Base-by-base conservation (phyloP, 2,113 vertebrate species). In the Brachionichthys hirsutus region DNA sequence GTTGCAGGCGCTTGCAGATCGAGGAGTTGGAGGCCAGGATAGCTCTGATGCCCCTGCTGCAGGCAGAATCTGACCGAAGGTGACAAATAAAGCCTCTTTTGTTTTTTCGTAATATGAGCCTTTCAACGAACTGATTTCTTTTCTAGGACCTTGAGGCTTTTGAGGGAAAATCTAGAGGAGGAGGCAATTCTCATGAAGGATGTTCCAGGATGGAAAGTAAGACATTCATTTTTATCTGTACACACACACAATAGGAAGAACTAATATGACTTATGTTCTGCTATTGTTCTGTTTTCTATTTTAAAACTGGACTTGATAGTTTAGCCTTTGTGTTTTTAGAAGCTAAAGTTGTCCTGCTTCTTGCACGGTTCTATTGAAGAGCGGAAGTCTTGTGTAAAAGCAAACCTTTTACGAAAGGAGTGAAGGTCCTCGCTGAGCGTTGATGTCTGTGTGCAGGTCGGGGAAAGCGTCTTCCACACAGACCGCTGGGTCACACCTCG, bases 151-250 rank as follows among this genome's bases (percentile, higher is more conserved):
- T 72, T 98, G 7, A 89, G 90, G 20, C 62, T 94, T 60, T 57
- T 98, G 60, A 84, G 92, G 22, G 86, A 97, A 82, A 98, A 98
- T 77, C 80, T 98, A 57, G 95, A 98, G 7, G 94, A 97, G 52
- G 96, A 98, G 48, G 93, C 94, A 1, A 34, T 92, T 18, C 67
- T 98, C 85, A 98, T 98, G 96, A 94, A 91, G 82, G 94, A 95
- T 0, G 92, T 98, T 50, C 95, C 95, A 8, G 91, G 88, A 12
- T 98, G 96, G 96, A 95, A 96, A 94, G 96, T 97, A 78, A 70
- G 54, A 12, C 19, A 15, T 14, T 10, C 12, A 8, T 36, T 16
- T 13, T 12, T 30, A 24, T 24, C 8, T 11, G 15, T 18, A 15
- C n/a, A n/a, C n/a, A n/a, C n/a, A n/a, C n/a, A n/a, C n/a, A n/a